A percentile compares a stretch with the other conserved stretches of the same genome.
Conservation (phyloP, 2,888 invertebrate species). For the Nycteola revayana region DNA sequence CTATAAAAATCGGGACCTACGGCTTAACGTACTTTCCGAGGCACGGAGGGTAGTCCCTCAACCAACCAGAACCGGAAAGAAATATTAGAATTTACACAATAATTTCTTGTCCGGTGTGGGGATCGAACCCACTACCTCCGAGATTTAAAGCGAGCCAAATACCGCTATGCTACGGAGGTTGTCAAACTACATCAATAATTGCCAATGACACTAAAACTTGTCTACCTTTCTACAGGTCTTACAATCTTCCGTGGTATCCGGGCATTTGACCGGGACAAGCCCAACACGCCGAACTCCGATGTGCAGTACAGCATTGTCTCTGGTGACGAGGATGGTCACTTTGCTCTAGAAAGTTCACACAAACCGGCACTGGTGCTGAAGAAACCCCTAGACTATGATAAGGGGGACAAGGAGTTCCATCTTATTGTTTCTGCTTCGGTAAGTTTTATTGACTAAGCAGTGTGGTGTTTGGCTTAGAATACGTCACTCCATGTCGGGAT, state of each 20-base stretch:
- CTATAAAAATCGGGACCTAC: too few relatives aligned
- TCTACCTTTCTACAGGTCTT: slow-evolving; percentile 84
- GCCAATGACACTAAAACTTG: too few relatives aligned
- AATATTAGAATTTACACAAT: too few relatives aligned
- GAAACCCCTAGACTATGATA: slow-evolving; percentile 89
- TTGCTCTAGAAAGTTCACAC: slow-evolving; percentile 90
- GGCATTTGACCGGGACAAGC: slow-evolving; percentile 92
- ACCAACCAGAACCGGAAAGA: too few relatives aligned
- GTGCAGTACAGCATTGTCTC: slow-evolving; percentile 89
- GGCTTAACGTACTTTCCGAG: too few relatives aligned
- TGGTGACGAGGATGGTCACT: slow-evolving; percentile 88
- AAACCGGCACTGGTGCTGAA: slow-evolving; percentile 88
- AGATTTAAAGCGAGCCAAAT: too few relatives aligned
- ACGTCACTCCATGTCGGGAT: too few relatives aligned
- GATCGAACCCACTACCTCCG: too few relatives aligned
- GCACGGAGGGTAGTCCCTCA: too few relatives aligned
- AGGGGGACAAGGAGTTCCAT: slow-evolving; percentile 88
- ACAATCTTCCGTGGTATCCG: slow-evolving; percentile 91
- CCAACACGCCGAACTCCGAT: slow-evolving; percentile 94
- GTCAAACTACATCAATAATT: too few relatives aligned
- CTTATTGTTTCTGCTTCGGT: slow-evolving; percentile 90
- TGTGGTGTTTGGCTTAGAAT: neutral
- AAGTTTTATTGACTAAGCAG: slow-evolving; percentile 30
- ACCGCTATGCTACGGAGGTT: too few relatives aligned
- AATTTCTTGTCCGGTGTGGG: too few relatives aligned